Evolutionary conservation across 2,888 invertebrate species (phyloP), one percentile per base, ranked within the genome.

Genomic region (Deroplatys truncata): DNA sequence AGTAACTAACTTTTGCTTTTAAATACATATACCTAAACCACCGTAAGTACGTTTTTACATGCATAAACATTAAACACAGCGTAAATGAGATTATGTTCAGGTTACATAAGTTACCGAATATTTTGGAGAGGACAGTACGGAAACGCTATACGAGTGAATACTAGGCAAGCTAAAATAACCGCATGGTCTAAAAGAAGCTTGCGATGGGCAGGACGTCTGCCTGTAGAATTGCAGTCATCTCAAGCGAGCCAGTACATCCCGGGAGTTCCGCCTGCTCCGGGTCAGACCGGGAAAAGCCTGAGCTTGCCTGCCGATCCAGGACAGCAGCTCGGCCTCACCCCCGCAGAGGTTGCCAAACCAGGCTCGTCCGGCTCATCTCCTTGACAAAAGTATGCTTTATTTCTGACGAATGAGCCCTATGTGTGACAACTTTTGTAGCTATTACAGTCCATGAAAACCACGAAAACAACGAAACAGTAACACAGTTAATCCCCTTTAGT

Each of bases 81-180:
- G 56, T 56, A 56, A 56, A 56, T 15, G 0, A 20, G 25, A 20
- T 16, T 72, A 72, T 20, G 20, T 72, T 72, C 56, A 72, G 20
- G 20, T 72, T 72, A 72, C 56, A 72, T 72, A 72, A 72, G 56
- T 72, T 72, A 72, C 20, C 83, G 82, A 87, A 87, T 87, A 28
- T 87, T 87, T 87, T 83, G 87, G 35, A 83, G 83, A 87, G 82
- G 83, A 87, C 35, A 35, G 87, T 87, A 83, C 87, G 28, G 86
- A 85, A 72, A 72, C 56, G 56, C 56, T 72, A 72, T 72, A 88
- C 88, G 88, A 86, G 90, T 88, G 90, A 88, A 86, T 83, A 84
- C 85, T 35, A 86, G 85, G 29, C 56, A 72, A 35, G 90, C 90
- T 88, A 90, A 90, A 90, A 90, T 90, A 90, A 88, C 90, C 88